Evolutionary conservation across 2,888 invertebrate genomes (phyloP), one percentile per base, ranked within the genome.

Genomic region (Drosophila neonasuta): DNA sequence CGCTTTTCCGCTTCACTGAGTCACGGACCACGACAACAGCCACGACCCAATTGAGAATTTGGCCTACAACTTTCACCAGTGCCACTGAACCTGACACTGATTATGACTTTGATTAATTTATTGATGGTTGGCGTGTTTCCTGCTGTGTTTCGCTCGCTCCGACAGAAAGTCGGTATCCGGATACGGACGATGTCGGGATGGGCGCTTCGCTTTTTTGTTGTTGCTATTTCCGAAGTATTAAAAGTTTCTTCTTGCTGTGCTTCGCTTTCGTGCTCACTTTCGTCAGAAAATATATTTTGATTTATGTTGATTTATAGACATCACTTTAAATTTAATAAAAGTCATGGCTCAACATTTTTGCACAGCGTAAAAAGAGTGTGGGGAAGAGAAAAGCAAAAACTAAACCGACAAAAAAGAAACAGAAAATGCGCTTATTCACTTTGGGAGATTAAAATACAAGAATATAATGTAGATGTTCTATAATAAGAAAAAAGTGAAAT

Each of bases 61-160:
- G 71, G 74, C 67, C 74, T 59, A 74, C 61, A 72, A 82, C 74
- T 82, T 82, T 82, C 59, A 58, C 70, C 69, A 57, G 44, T 70
- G 76, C 76, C 83, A 81, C 80, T 84, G 82, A 83, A 81, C 85
- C 84, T 84, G 87, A 83, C 85, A 85, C 87, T 87, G 86, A 84
- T 85, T 82, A 80, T 85, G 84, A 87, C 87, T 87, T 88, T 88
- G 87, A 88, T 88, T 88, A 88, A 88, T 88, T 88, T 88, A 88
- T 88, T 88, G 88, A 88, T 85, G 82, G 86, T 81, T 88, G 84
- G 86, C 88, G 86, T 88, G 87, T 81, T 87, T 87, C 84, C 80
- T 69, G 81, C 80, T 79, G 80, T 73, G 76, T 44, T 50, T 24
- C 39, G 11, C 13, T 29, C 55, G 32, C 55, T 44, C 34, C 24